Percentiles rank a stretch among this genome's conserved stretches.
phyloP scores from a whole-genome alignment of 2,113 vertebrate species.

The Mystacornis crossleyi region DNA sequence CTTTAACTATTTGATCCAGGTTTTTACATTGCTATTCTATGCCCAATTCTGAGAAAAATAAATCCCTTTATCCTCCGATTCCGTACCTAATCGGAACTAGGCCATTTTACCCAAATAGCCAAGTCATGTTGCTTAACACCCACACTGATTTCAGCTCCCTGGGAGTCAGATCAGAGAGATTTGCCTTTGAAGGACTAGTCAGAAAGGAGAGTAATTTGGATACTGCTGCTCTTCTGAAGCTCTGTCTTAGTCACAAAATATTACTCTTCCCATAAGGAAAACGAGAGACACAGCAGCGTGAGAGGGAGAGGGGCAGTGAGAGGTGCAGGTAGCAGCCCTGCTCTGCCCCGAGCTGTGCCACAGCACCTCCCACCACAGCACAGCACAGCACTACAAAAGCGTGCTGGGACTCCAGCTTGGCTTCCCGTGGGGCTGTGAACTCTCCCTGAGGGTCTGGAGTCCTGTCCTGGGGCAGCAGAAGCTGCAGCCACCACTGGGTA shows the following conservation, averaged over 20 bases:
- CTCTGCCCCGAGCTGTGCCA: neutral
- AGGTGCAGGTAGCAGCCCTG: neutral
- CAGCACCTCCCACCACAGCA: neutral
- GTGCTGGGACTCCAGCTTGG: rapidly evolving
- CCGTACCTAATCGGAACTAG: slow-evolving; percentile 36
- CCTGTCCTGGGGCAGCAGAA: neutral
- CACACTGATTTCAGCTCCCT: neutral
- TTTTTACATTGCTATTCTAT: neutral
- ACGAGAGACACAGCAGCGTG: rapidly evolving
- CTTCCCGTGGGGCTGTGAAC: neutral
- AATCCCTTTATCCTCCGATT: neutral
- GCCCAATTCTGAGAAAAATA: neutral
- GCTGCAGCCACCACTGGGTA: neutral
- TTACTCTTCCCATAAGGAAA: neutral
- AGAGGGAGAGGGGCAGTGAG: neutral
- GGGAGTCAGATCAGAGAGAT: slow-evolving; percentile 6
- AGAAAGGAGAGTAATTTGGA: neutral
- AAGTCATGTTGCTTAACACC: neutral
- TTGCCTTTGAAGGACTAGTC: neutral
- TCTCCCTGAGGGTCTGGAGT: neutral
- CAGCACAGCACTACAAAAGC: rapidly evolving
- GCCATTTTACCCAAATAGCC: neutral
- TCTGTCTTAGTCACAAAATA: slow-evolving; percentile 2
- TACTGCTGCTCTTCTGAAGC: neutral
- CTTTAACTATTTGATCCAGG: slow-evolving; percentile 38